Evolutionary conservation across 2,797 vertebrate genomes (phyloP).

Genomic region (Nannoperca australis): DNA sequence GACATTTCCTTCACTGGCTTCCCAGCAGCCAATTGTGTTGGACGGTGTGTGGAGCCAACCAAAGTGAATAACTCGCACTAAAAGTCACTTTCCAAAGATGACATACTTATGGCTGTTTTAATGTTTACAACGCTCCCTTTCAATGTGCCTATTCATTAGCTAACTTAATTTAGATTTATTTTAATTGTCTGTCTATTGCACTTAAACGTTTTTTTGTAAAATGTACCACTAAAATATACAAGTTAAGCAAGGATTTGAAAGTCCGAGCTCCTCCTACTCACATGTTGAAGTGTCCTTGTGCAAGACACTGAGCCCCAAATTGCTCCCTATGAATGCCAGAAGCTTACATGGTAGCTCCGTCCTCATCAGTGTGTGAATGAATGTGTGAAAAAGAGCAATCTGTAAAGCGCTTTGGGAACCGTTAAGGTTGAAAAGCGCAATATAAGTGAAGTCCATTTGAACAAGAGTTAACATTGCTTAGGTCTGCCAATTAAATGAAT

Average conservation of each 20-base stretch:
- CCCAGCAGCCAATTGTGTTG: constrained; percentile 4
- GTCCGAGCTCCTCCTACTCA: no score
- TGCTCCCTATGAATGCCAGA: no score
- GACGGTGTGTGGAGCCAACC: neutral
- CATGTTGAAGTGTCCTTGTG: no score
- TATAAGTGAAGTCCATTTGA: no score
- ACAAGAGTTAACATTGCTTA: neutral
- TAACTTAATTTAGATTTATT: no score
- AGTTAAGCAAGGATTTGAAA: neutral
- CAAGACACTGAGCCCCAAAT: no score
- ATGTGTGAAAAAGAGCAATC: no score
- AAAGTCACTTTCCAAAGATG: neutral
- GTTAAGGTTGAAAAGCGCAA: no score
- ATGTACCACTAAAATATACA: neutral
- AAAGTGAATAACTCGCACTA: neutral
- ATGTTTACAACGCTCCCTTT: neutral
- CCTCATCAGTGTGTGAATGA: no score
- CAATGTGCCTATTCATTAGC: neutral
- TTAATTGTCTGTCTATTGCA: neutral
- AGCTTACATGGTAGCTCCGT: no score
- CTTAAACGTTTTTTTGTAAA: neutral
- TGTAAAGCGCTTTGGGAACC: no score
- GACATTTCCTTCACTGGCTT: constrained; percentile 4
- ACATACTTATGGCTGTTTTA: neutral
- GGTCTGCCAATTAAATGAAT: neutral